Conservation (phyloP, 2,888 invertebrate species). For the Cabera pusaria region DNA sequence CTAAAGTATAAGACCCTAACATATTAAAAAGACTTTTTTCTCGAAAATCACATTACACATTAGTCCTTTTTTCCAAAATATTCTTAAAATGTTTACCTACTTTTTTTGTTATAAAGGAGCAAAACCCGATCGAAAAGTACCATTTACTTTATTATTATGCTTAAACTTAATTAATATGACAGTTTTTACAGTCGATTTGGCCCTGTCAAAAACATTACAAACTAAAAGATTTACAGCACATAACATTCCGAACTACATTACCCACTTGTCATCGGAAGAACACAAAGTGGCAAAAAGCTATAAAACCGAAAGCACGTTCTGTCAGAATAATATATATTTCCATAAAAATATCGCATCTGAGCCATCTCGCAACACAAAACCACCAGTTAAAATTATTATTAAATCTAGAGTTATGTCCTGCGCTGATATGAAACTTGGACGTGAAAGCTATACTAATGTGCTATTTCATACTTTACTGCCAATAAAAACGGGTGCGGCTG, state of each 20-base stretch:
- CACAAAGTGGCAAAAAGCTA: constrained; percentile 67
- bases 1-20: no score
- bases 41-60: no score
- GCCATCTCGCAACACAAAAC: constrained; percentile 63
- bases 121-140: no score
- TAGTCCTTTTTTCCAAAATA: no score
- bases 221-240: constrained; percentile 21
- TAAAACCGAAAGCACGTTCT: constrained; percentile 55
- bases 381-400: constrained; percentile 54
- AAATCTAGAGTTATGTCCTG: constrained; percentile 70
- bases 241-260: constrained; percentile 30
- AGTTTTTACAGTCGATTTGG: neutral
- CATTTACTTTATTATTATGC: no score
- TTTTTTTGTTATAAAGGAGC: no score
- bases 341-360: constrained; percentile 69
- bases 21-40: no score
- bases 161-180: constrained; percentile 11
- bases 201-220: constrained; percentile 15
- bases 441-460: constrained; percentile 75
- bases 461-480: constrained; percentile 77
- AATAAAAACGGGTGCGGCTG: constrained; percentile 65
- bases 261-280: constrained; percentile 34
- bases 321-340: constrained; percentile 59
- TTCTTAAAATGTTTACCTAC: no score
- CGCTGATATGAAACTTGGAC: constrained; percentile 61